Conservation (phyloP, 1,140 invertebrate genomes). For the Paraescarpia echinospica region DNA sequence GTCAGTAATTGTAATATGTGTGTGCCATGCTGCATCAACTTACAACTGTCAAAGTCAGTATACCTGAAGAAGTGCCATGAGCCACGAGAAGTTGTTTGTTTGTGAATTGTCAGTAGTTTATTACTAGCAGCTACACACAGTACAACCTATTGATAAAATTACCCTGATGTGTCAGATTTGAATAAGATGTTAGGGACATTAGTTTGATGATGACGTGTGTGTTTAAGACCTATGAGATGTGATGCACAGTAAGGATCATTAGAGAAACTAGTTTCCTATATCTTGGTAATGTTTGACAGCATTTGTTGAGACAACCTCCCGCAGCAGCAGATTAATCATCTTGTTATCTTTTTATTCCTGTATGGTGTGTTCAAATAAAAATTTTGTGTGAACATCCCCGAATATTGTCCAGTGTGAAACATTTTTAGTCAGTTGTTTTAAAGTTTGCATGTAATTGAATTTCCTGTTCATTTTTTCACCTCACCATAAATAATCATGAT, state of each 20-base stretch:
- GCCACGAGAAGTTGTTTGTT: background rate
- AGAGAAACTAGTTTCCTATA: background rate
- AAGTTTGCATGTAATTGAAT: no score
- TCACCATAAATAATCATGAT: no score
- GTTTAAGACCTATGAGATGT: background rate
- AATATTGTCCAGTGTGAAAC: background rate
- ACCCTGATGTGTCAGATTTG: background rate
- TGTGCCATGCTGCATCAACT: background rate
- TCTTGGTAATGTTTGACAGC: background rate
- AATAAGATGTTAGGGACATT: background rate
- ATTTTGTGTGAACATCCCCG: background rate
- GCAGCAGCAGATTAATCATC: background rate
- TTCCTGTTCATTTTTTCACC: no score
- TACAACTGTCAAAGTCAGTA: background rate
- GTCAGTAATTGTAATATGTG: no score
- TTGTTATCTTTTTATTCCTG: background rate
- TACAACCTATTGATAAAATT: background rate
- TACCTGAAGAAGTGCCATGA: background rate
- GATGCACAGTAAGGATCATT: background rate
- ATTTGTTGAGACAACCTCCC: background rate
- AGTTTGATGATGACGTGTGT: background rate
- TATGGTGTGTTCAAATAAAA: background rate
- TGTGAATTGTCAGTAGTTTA: background rate
- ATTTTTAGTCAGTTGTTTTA: no score
- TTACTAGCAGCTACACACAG: background rate